These are phyloP conservation scores for Drosophila meridionalis DNA, from an alignment of 2,888 invertebrate genomes.

Conservation along the genomic window DNA sequence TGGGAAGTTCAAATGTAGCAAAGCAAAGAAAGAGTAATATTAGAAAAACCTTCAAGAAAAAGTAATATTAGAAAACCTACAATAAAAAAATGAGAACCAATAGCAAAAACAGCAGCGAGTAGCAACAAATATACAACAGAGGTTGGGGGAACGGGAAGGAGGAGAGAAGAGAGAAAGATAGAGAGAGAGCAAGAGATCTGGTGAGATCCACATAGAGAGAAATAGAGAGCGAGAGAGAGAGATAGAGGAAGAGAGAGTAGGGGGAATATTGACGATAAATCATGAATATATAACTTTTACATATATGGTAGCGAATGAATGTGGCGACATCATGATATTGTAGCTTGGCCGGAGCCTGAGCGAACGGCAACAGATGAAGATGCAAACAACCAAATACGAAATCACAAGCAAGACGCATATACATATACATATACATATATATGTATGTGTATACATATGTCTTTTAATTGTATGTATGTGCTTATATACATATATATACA, in stretches of 20 bases:
- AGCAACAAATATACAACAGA: conserved; percentile 10
- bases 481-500: background rate
- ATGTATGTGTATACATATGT: background rate
- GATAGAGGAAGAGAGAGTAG: background rate
- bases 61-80: conserved; percentile 7
- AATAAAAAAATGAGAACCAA: conserved; percentile 24
- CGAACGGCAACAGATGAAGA: conserved; percentile 18
- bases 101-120: conserved; percentile 22
- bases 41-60: conserved; percentile 12
- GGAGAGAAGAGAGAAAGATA: background rate
- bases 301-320: conserved; percentile 5
- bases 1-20: conserved; percentile 48
- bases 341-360: conserved; percentile 23
- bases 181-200: background rate
- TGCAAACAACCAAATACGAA: conserved; percentile 64
- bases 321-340: conserved; percentile 32
- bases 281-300: conserved; percentile 11
- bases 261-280: conserved; percentile 13
- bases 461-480: background rate
- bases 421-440: background rate
- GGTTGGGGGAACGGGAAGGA: background rate
- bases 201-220: background rate
- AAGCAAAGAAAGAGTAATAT: conserved; percentile 20
- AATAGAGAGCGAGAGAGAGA: background rate
- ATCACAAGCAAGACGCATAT: conserved; percentile 34